Evolutionary conservation across 23 tunicate genomes (phyloP).

Genomic region (Pegea sp.): DNA sequence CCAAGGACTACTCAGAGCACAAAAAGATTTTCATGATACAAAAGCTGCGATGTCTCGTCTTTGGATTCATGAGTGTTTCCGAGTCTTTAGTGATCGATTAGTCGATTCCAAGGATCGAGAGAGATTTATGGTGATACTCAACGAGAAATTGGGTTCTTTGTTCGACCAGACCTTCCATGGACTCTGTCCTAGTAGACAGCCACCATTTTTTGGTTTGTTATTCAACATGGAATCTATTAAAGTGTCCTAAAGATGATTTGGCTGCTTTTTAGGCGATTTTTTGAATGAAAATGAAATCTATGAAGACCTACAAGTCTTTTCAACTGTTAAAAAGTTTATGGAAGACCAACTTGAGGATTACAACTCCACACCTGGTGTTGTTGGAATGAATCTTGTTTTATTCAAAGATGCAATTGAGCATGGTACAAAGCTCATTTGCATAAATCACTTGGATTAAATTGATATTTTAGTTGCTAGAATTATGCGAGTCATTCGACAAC

Average conservation of each 20-base stretch:
- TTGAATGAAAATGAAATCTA: slow-evolving; percentile 49
- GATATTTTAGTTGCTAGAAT: slow-evolving; percentile 63
- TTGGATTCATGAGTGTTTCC: slow-evolving; percentile 97
- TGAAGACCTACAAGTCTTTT: slow-evolving; percentile 58
- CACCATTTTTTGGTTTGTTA: slow-evolving; percentile 85
- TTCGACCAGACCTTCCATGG: slow-evolving; percentile 90
- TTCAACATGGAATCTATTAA: no score
- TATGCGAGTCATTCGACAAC: slow-evolving; percentile 77
- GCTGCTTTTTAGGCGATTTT: slow-evolving; percentile 42
- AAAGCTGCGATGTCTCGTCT: slow-evolving; percentile 75
- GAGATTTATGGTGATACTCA: slow-evolving; percentile 47
- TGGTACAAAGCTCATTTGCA: no score
- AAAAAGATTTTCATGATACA: slow-evolving; percentile 94
- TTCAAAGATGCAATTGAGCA: slow-evolving; percentile 95
- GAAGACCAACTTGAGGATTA: slow-evolving; percentile 96
- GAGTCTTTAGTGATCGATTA: slow-evolving; percentile 83
- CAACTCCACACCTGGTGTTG: slow-evolving; percentile 86
- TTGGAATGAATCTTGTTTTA: slow-evolving; percentile 76
- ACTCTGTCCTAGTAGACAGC: slow-evolving; percentile 78
- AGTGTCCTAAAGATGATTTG: no score
- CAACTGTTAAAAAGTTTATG: slow-evolving; percentile 72
- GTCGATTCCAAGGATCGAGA: slow-evolving; percentile 69
- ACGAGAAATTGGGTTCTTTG: slow-evolving; percentile 58
- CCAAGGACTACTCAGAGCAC: slow-evolving; percentile 91
- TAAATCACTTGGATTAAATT: background rate